Percentiles rank a stretch among this genome's conserved stretches.
Evolutionary conservation across 2,797 vertebrate species (phyloP).

Genomic region (Thunnus albacares): DNA sequence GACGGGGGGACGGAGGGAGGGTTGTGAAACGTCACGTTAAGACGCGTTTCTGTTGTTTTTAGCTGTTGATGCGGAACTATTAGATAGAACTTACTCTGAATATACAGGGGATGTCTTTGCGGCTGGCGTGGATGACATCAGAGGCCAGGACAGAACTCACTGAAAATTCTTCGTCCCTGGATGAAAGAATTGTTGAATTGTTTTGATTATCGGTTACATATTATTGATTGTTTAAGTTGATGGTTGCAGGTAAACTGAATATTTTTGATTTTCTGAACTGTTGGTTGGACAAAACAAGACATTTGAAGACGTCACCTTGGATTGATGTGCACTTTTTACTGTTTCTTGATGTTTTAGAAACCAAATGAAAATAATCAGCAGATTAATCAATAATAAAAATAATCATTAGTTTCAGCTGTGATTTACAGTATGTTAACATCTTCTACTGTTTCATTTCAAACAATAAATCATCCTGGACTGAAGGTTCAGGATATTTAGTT

Average conservation of each 20-base stretch:
- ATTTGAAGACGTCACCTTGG: too few species aligned
- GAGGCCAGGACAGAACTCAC: conserved; percentile 97
- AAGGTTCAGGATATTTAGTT: neutral
- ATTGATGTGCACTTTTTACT: too few species aligned
- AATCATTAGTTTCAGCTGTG: too few species aligned
- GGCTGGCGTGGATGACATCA: conserved; percentile 97
- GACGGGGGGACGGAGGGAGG: neutral
- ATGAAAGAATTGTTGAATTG: conserved; percentile 4
- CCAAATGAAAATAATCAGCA: neutral
- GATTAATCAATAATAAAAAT: neutral
- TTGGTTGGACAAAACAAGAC: too few species aligned
- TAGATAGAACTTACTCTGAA: conserved; percentile 91
- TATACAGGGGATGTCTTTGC: conserved; percentile 98
- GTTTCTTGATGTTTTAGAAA: too few species aligned
- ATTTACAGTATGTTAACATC: neutral
- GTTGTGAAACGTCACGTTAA: neutral
- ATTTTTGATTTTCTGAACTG: too few species aligned
- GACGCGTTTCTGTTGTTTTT: neutral
- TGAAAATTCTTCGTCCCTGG: conserved; percentile 98
- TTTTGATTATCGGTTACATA: too few species aligned
- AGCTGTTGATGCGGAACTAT: neutral
- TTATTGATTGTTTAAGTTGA: too few species aligned
- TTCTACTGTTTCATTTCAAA: neutral
- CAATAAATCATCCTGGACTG: neutral
- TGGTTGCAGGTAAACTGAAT: too few species aligned